Conservation (phyloP, 2,888 invertebrate genomes). For the Dorcus hopei region DNA sequence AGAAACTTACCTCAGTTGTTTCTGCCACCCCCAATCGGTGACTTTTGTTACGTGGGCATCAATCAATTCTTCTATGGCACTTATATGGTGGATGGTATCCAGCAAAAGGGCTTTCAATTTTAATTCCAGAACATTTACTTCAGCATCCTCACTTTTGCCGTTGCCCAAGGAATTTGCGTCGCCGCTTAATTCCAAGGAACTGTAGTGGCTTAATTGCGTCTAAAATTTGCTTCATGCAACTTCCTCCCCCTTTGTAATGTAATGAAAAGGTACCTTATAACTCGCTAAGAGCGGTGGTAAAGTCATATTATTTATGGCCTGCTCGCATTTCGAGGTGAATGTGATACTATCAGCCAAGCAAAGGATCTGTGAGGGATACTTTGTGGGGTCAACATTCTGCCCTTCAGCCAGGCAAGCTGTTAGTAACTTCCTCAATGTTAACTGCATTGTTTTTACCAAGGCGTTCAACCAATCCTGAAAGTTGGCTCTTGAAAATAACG, state of each 20-base stretch:
- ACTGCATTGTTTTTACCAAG: slow-evolving; percentile 80
- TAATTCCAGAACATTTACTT: slow-evolving; percentile 52
- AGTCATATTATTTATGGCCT: slow-evolving; percentile 67
- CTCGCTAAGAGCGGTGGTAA: slow-evolving; percentile 54
- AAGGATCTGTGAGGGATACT: slow-evolving; percentile 75
- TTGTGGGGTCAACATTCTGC: slow-evolving; percentile 58
- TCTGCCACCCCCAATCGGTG: slow-evolving; percentile 91
- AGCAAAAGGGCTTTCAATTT: slow-evolving; percentile 91
- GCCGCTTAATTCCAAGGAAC: slow-evolving; percentile 46
- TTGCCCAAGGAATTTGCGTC: slow-evolving; percentile 22
- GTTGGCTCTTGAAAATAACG: slow-evolving; percentile 2
- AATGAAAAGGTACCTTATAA: slow-evolving; percentile 44
- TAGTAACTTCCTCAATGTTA: slow-evolving; percentile 68
- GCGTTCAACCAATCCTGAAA: slow-evolving; percentile 71
- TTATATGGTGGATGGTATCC: slow-evolving; percentile 89
- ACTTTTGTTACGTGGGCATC: slow-evolving; percentile 62
- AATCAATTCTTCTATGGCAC: slow-evolving; percentile 76
- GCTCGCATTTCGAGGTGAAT: slow-evolving; percentile 83
- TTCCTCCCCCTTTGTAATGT: too few species aligned
- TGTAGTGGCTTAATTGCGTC: slow-evolving; percentile 53
- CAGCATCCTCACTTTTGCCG: slow-evolving; percentile 21
- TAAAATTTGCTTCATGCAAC: slow-evolving; percentile 28
- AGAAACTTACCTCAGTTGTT: slow-evolving; percentile 72
- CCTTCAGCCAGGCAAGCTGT: slow-evolving; percentile 54
- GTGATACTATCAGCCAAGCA: slow-evolving; percentile 81